Evolutionary conservation across 1,140 invertebrate genomes (phyloP), one percentile per base, ranked within the genome.

Genomic region (Platyura marginata): DNA sequence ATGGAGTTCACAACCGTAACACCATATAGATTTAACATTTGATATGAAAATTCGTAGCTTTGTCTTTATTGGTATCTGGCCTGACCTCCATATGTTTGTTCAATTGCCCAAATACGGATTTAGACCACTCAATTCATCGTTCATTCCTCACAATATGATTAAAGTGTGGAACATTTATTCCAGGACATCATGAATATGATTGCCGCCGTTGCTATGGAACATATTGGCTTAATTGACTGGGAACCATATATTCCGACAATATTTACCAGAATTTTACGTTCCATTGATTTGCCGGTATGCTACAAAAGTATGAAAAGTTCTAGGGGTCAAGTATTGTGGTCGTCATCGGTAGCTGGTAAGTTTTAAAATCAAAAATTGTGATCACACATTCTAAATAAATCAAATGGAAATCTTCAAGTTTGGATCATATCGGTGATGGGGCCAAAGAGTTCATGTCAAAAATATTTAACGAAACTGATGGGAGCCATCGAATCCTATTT

Each of bases 171-270:
- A n/a, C n/a, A n/a, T n/a, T n/a, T n/a, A n/a, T n/a, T n/a, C n/a
- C n/a, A 82, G 76, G 67, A 74, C 45, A 65, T 91, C 48, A 72
- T 86, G 56, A 67, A 65, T 44, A 57, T 91, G 25, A 77, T 93
- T 55, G 69, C 81, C 2, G 69, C 73, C 44, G 57, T 91, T 5
- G 78, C 87, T 1, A 64, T 65, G 44, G 65, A 74, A 46, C 87
- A 81, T 57, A 77, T 88, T 44, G 89, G 90, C 1, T 77, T 79
- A 33, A 78, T 95, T 42, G 77, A 95, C 51, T 96, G 89, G 88
- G 74, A 77, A 44, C 81, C 81, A 0, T 71, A 87, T 53, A 68
- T 88, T 23, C 76, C 84, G 1, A 64, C 77, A 44, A 84, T 95
- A 65, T 93, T 89, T 55, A 78, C 77, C 3, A 70, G 79, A 48